phyloP scores from a whole-genome alignment of 2,113 vertebrate species.

The Arothron firmamentum region DNA sequence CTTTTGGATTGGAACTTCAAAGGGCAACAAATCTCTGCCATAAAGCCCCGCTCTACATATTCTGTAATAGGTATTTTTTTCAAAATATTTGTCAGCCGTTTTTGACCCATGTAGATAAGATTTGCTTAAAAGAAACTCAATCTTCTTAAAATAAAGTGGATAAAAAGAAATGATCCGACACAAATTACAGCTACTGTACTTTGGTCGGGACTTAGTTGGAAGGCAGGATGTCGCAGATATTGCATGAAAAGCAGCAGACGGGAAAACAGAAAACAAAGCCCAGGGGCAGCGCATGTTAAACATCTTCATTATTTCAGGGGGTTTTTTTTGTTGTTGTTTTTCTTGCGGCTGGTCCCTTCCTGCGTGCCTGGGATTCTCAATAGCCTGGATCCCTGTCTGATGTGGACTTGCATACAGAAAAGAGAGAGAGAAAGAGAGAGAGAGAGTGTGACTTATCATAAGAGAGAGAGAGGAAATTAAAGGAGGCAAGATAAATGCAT shows the following conservation, averaged over 20 bases:
- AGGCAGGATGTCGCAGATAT: constrained; percentile 22
- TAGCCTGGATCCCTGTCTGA: constrained; percentile 16
- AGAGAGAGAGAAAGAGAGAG: constrained; percentile 3
- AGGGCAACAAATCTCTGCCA: too few relatives aligned
- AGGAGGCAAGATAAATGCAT: too few relatives aligned
- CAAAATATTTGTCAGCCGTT: too few relatives aligned
- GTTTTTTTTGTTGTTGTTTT: constrained; percentile 35
- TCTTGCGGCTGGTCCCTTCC: constrained; percentile 12
- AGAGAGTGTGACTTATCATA: too few relatives aligned
- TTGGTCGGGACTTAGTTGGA: not conserved
- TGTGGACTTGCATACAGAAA: constrained; percentile 27
- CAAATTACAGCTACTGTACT: too few relatives aligned
- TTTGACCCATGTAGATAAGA: too few relatives aligned
- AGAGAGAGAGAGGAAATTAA: too few relatives aligned
- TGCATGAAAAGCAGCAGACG: constrained; percentile 24
- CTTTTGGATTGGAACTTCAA: constrained; percentile 10
- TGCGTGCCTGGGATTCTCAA: constrained; percentile 55
- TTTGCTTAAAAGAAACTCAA: too few relatives aligned
- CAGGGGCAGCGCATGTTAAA: constrained; percentile 50
- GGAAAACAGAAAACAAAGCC: constrained; percentile 39
- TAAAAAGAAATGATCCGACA: too few relatives aligned
- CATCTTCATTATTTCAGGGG: constrained; percentile 65
- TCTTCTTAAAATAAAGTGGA: too few relatives aligned
- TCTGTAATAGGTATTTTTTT: too few relatives aligned
- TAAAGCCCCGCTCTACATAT: too few relatives aligned